Evolutionary conservation across 2,888 invertebrate species (phyloP), one percentile per base, ranked within the genome.

Genomic region (Carpatolechia fugitivella): DNA sequence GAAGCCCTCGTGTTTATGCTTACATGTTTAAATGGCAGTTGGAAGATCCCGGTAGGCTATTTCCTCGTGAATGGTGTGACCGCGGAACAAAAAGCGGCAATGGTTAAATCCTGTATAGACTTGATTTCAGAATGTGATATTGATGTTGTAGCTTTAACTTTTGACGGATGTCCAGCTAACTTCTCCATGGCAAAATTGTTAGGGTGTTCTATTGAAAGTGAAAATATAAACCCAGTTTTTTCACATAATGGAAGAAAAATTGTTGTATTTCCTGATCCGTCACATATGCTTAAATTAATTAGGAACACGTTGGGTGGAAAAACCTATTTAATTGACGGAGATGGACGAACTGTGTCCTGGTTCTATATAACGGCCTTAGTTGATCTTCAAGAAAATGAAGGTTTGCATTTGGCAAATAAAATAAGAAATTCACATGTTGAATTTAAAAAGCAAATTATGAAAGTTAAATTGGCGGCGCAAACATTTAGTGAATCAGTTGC

Each of bases 131-230:
- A 31, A 2, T 48, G 48, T 16, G 36, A 20, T 24, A 6, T 50
- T 13, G 24, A 20, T 13, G 20, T 50, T 11, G 33, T 10, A 1
- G 7, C 48, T 6, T 3, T 50, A 11, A 64, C 64, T 8, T 61
- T 59, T 56, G 60, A 63, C 54, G 60, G 58, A 5, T 59, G 61
- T 52, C 38, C 55, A n/a, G 41, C 58, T n/a, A 62, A 62, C 38
- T 16, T 60, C 3, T 44, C 60, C 14, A 54, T 56, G 24, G 58
- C 57, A 5, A 58, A 58, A 41, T 13, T 52, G 8, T 47, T 57
- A 35, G 57, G 57, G 13, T 57, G 57, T 44, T 8, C 16, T 55
- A 18, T 54, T 10, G 51, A 50, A 10, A 5, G 3, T 24, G 51
- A 54, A 29, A n/a, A 29, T 3, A 47, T 57, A 0, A 33, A 54